phyloP scores from a whole-genome alignment of 2,888 invertebrate genomes.

The Scaptodrosophila latifasciaeformis region DNA sequence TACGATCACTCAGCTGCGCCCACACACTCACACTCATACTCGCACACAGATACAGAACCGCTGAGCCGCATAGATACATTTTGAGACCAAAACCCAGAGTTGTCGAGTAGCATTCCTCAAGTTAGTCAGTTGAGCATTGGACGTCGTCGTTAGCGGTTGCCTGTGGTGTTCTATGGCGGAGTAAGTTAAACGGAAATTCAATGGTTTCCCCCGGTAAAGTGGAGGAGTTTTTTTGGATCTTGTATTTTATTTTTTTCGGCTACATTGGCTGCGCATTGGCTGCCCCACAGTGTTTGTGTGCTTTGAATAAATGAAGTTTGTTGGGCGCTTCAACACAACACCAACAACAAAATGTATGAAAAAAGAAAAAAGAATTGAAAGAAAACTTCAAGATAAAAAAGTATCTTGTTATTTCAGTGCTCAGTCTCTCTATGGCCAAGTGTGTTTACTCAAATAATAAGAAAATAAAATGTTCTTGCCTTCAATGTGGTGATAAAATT shows the following conservation, averaged over 20 bases:
- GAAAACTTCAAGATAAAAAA: slow-evolving; percentile 56
- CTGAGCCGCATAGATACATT: slow-evolving; percentile 1
- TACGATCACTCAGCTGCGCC: slow-evolving; percentile 22
- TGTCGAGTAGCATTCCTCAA: slow-evolving; percentile 43
- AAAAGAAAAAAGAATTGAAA: slow-evolving; percentile 22
- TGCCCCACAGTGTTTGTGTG: slow-evolving; percentile 9
- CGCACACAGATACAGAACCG: slow-evolving; percentile 9
- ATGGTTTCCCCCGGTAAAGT: slow-evolving; percentile 20
- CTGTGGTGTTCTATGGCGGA: slow-evolving; percentile 52
- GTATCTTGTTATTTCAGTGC: slow-evolving; percentile 36
- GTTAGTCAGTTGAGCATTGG: slow-evolving; percentile 72
- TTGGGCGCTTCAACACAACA: slow-evolving; percentile 18
- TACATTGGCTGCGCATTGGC: background rate
- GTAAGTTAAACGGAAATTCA: slow-evolving; percentile 28
- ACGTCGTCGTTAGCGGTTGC: slow-evolving; percentile 72
- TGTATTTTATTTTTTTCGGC: slow-evolving; percentile 25
- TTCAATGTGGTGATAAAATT: slow-evolving; percentile 57
- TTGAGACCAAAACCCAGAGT: slow-evolving; percentile 16
- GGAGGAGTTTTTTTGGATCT: slow-evolving; percentile 53
- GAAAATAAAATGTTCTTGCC: slow-evolving; percentile 67
- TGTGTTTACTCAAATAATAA: slow-evolving; percentile 54
- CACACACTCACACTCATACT: slow-evolving; percentile 1
- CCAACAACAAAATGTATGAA: slow-evolving; percentile 18
- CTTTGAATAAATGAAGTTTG: slow-evolving; percentile 9
- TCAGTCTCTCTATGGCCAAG: slow-evolving; percentile 27